Conservation (phyloP, 2,113 vertebrate species). For the Coptodon rendalli region DNA sequence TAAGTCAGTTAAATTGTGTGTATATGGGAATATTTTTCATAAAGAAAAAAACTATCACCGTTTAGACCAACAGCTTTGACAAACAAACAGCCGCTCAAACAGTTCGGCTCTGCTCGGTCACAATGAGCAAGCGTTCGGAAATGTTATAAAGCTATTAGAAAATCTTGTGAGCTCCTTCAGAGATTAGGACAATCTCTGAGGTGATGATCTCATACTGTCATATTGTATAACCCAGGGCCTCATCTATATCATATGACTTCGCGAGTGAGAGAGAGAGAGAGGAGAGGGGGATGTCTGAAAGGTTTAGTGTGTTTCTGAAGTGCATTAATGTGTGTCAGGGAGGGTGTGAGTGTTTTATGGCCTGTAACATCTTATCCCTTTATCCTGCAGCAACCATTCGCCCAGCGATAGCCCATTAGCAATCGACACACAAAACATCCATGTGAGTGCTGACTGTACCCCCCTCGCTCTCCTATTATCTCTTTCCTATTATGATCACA, state of each 20-base stretch:
- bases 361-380: constrained; percentile 32
- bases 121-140: neutral
- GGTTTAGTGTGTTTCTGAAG: constrained; percentile 1
- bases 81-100: neutral
- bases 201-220: constrained; percentile 51
- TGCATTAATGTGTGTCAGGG: constrained; percentile 15
- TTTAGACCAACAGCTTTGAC: neutral
- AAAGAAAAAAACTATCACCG: neutral
- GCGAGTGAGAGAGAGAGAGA: neutral
- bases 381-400: constrained; percentile 26
- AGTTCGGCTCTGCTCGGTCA: neutral
- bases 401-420: constrained; percentile 51
- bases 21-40: neutral
- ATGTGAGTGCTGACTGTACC: neutral
- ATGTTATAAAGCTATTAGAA: constrained; percentile 16
- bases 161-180: constrained; percentile 20
- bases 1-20: neutral
- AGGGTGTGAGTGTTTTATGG: neutral
- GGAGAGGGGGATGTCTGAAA: neutral
- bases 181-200: constrained; percentile 32
- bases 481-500: neutral
- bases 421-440: constrained; percentile 5
- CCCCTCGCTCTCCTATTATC: neutral
- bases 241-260: constrained; percentile 49
- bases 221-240: constrained; percentile 30